Evolutionary conservation across 2,797 vertebrate genomes (phyloP).

Genomic region (Antrozous pallidus): DNA sequence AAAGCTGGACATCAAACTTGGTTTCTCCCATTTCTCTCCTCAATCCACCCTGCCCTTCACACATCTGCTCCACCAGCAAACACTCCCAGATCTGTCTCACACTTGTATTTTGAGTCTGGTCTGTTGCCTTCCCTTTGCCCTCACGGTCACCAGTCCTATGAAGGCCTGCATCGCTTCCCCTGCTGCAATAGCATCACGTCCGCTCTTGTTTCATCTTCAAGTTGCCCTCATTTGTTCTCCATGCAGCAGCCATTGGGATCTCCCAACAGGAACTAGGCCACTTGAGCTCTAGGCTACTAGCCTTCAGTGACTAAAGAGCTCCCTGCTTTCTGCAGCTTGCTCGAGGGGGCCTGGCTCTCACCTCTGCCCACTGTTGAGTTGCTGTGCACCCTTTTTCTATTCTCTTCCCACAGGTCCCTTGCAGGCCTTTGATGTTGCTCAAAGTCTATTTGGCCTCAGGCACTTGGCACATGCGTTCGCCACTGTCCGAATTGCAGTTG

Average conservation of each 20-base stretch:
- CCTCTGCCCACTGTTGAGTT: not conserved
- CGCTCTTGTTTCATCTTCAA: not conserved
- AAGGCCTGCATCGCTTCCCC: not conserved
- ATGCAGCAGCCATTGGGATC: not conserved
- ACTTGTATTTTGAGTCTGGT: not conserved
- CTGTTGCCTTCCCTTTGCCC: not conserved
- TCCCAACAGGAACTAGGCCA: not conserved
- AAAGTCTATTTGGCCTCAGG: not conserved
- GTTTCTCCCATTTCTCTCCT: not conserved
- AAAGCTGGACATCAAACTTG: not conserved
- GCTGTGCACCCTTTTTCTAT: not conserved
- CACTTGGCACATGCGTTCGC: not conserved
- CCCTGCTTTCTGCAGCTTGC: not conserved
- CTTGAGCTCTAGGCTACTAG: not conserved
- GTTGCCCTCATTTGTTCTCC: not conserved
- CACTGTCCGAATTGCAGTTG: not conserved
- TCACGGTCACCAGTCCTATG: fast-evolving
- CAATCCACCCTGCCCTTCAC: not conserved
- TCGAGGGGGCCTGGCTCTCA: not conserved
- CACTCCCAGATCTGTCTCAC: not conserved
- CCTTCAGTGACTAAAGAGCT: not conserved
- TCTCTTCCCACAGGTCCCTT: not conserved
- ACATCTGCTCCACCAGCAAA: not conserved
- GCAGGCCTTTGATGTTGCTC: not conserved
- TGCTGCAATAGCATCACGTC: not conserved